A percentile compares a stretch with the other conserved stretches of the same genome.
phyloP scores from a whole-genome alignment of 2,113 vertebrate species.

The Muscicapa adusta region DNA sequence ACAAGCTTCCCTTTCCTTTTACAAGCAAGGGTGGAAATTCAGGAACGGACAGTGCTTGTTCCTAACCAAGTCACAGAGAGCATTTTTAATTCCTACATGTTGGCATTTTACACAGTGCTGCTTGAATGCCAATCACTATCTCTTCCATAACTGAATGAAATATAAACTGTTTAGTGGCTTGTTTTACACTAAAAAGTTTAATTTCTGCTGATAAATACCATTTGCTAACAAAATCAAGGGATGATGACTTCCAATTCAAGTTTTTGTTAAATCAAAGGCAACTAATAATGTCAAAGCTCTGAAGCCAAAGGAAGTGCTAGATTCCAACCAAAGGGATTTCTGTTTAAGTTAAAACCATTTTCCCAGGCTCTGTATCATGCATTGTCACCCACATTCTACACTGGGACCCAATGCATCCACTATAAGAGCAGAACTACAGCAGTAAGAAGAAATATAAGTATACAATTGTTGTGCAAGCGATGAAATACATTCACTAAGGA shows the following conservation, averaged over 20 bases:
- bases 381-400: not conserved
- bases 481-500: not conserved
- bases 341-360: not conserved
- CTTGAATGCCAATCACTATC: not conserved
- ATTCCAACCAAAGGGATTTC: not conserved
- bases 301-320: not conserved
- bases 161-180: not conserved
- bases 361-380: not conserved
- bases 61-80: not conserved
- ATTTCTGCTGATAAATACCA: not conserved
- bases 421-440: not conserved
- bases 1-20: not conserved
- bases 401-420: not conserved
- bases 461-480: not conserved
- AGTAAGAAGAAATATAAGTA: not conserved
- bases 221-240: not conserved
- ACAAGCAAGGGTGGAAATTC: not conserved
- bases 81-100: not conserved
- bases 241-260: not conserved
- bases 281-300: not conserved
- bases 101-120: not conserved
- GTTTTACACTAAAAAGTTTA: not conserved
- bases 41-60: not conserved
- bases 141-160: not conserved
- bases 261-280: not conserved